A percentile compares a stretch with the other conserved stretches of the same genome.
phyloP scores from a whole-genome alignment of 2,797 vertebrate species.

The Acanthurus lineatus region DNA sequence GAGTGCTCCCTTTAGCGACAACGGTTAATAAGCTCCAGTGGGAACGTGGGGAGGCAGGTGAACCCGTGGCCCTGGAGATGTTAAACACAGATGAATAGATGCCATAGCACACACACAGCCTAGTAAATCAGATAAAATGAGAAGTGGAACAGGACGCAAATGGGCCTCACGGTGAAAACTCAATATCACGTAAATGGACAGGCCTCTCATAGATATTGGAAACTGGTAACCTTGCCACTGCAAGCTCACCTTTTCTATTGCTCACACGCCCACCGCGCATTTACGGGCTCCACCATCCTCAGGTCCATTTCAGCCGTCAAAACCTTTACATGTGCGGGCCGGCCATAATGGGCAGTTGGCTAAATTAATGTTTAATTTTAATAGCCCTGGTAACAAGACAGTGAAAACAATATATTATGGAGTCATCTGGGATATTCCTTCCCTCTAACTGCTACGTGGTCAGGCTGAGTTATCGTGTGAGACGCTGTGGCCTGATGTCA shows the following conservation, averaged over 20 bases:
- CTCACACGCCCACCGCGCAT: slow-evolving; percentile 51
- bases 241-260: slow-evolving; percentile 67
- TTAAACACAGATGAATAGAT: slow-evolving; percentile 86
- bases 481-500: background rate
- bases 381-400: slow-evolving; percentile 52
- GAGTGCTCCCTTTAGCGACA: slow-evolving; percentile 79
- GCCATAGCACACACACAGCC: slow-evolving; percentile 71
- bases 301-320: slow-evolving; percentile 45
- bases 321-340: slow-evolving; percentile 55
- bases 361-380: slow-evolving; percentile 69
- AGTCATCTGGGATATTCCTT: slow-evolving; percentile 3
- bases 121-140: slow-evolving; percentile 83
- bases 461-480: background rate
- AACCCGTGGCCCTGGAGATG: slow-evolving; percentile 83
- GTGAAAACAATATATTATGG: slow-evolving; percentile 59
- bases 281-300: slow-evolving; percentile 56
- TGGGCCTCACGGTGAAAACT: slow-evolving; percentile 76
- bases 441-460: slow-evolving; percentile 6
- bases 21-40: slow-evolving; percentile 81
- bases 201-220: slow-evolving; percentile 83
- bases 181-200: slow-evolving; percentile 81
- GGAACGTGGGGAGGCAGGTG: slow-evolving; percentile 74
- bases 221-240: slow-evolving; percentile 77
- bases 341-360: slow-evolving; percentile 57
- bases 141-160: slow-evolving; percentile 73